These are phyloP conservation scores for Drosophila lowei DNA, from an alignment of 1,140 invertebrate genomes.

Conservation along the genomic window DNA sequence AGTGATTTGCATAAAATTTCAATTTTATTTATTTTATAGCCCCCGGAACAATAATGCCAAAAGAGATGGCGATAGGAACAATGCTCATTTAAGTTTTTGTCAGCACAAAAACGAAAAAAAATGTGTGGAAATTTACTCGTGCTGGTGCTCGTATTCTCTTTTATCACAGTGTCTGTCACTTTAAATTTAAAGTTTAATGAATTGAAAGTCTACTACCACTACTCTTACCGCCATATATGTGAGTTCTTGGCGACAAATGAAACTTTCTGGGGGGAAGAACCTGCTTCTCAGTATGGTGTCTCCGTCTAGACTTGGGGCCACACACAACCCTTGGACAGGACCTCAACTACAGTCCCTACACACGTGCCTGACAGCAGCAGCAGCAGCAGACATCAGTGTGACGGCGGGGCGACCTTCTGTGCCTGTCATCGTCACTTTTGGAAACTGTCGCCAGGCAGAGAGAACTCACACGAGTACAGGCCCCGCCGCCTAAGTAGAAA, in stretches of 20 bases:
- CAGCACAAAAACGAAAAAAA: not conserved
- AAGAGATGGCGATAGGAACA: slow-evolving; percentile 36
- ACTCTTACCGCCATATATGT: not conserved
- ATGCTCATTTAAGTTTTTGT: slow-evolving; percentile 42
- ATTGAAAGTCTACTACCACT: too few relatives aligned
- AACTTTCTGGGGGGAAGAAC: not conserved
- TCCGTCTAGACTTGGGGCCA: slow-evolving; percentile 44
- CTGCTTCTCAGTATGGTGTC: slow-evolving; percentile 7
- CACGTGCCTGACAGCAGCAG: slow-evolving; percentile 66
- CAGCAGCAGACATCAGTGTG: slow-evolving; percentile 53
- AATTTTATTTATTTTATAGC: slow-evolving; percentile 81
- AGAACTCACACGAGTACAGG: slow-evolving; percentile 47
- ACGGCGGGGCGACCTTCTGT: slow-evolving; percentile 8
- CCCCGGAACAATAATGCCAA: slow-evolving; percentile 46
- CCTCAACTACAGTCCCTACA: slow-evolving; percentile 4
- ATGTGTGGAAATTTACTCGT: too few relatives aligned
- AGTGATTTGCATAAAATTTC: slow-evolving; percentile 76
- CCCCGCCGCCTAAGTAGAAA: slow-evolving; percentile 30
- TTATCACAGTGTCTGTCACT: too few relatives aligned
- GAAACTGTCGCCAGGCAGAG: slow-evolving; percentile 56
- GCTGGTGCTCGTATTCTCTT: too few relatives aligned
- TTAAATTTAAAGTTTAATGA: slow-evolving; percentile 13
- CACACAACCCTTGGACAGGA: slow-evolving; percentile 34
- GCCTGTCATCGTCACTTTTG: slow-evolving; percentile 39
- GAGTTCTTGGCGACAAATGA: not conserved